phyloP scores from a whole-genome alignment of 2,888 invertebrate genomes.

The Acronicta aceris region DNA sequence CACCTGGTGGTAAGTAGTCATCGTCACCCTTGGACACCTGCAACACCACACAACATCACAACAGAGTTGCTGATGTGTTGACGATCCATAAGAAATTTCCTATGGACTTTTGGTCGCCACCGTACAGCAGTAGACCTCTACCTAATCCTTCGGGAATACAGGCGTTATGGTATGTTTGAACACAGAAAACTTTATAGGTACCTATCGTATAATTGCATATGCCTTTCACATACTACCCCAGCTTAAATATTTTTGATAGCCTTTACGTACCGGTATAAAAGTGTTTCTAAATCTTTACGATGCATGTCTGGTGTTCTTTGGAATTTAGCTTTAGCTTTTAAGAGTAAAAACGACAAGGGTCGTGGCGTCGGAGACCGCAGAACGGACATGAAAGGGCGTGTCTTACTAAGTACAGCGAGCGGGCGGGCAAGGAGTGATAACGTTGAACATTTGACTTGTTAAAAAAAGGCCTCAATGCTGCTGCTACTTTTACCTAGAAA shows the following conservation, averaged over 20 bases:
- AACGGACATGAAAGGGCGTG: slow-evolving; percentile 6
- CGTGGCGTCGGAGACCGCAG: slow-evolving; percentile 15
- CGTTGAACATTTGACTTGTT: background rate
- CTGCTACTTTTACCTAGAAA: background rate
- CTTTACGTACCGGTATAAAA: slow-evolving; percentile 1
- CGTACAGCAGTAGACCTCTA: too few species aligned
- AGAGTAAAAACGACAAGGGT: slow-evolving; percentile 20
- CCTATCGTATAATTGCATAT: too few species aligned
- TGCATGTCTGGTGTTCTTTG: slow-evolving; percentile 21
- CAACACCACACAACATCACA: too few species aligned
- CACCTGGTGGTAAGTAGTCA: too few species aligned
- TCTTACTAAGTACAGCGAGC: slow-evolving; percentile 1
- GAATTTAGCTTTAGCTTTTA: slow-evolving; percentile 13
- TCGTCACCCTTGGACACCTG: too few species aligned
- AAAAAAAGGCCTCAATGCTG: background rate
- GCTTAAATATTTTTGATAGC: slow-evolving; percentile 8
- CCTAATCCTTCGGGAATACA: too few species aligned
- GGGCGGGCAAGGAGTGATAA: background rate
- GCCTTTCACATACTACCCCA: background rate
- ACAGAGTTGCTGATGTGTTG: too few species aligned
- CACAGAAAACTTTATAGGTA: too few species aligned
- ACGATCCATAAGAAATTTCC: too few species aligned
- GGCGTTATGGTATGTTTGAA: too few species aligned
- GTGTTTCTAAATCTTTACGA: slow-evolving; percentile 4
- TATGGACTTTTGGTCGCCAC: too few species aligned